Base-by-base conservation (phyloP, 2,797 vertebrate genomes). In the Lithobates pipiens region DNA sequence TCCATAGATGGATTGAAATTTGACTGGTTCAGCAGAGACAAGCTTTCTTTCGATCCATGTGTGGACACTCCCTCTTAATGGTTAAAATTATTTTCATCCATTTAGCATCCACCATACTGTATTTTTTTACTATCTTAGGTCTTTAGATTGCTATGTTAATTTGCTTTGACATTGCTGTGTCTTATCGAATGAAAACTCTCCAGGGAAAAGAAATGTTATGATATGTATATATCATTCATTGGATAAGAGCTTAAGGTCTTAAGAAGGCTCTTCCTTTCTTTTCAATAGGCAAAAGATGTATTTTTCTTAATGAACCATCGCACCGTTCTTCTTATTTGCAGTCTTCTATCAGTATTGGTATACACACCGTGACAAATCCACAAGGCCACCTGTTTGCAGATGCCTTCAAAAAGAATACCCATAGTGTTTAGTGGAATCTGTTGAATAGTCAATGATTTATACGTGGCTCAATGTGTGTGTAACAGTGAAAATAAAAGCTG, bases 321-420 rank as follows among this genome's bases (percentile, higher is more conserved):
- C 36, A 3, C 70, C 68, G 61, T 85, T 85, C 69, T 44, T 25
- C 46, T 61, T 81, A 8, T 42, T n/a, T 80, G 36, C 32, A 42
- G 54, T 73, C 10, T 65, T 9, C 63, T 57, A 23, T 61, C 68
- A 18, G 70, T 25, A 82, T 39, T 25, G 73, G 36, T 67, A 65
- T 21, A 76, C 44, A 83, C 6, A 83, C 6, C 21, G 10, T 61
- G 54, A 65, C 69, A 57, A 50, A 5, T 42, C n/a, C 67, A 46
- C 68, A 77, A 82, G 79, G 79, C 46, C 67, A 76, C 67, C 57
- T 54, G 54, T 77, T 73, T 82, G n/a, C n/a, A 77, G 74, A 77
- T 16, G 10, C 69, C 25, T 32, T 70, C 57, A 69, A 39, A 36
- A 1, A 63, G 54, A 67, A 61, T 39, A 61, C 32, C 11, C 27